phyloP scores from a whole-genome alignment of 1,140 invertebrate species.

The Zaprionus ghesquierei region DNA sequence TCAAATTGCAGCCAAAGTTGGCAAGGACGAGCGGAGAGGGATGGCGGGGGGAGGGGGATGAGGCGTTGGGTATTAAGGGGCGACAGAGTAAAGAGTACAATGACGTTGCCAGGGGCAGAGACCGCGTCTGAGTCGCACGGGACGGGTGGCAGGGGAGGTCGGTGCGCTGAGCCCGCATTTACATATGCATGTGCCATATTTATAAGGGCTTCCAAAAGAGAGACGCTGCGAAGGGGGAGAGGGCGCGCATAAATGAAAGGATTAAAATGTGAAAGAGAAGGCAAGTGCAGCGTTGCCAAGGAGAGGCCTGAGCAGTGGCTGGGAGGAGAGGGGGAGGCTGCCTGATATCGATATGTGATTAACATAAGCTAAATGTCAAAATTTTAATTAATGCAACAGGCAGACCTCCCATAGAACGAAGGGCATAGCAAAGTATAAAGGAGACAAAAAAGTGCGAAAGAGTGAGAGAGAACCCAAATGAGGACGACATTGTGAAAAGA shows the following conservation, averaged over 20 bases:
- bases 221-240: neutral
- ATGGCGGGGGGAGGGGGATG: neutral
- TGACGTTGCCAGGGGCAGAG: neutral
- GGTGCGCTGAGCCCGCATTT: slow-evolving; percentile 14
- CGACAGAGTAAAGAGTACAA: neutral
- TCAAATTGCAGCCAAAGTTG: slow-evolving; percentile 53
- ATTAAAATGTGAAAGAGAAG: neutral
- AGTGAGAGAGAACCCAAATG: no score
- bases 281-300: neutral
- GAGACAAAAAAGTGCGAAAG: neutral
- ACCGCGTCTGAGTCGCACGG: neutral
- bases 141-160: no score
- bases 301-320: neutral
- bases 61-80: neutral
- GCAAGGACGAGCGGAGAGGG: neutral
- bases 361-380: neutral
- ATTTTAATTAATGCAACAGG: neutral
- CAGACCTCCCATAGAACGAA: no score
- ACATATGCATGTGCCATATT: slow-evolving; percentile 25
- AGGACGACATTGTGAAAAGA: no score
- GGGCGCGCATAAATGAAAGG: neutral
- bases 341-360: neutral
- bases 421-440: no score
- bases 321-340: neutral
- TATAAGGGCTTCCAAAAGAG: neutral